Percentiles rank a stretch among this genome's conserved stretches.
phyloP scores from a whole-genome alignment of 2,113 vertebrate species.

The Notarius lentiginosus region DNA sequence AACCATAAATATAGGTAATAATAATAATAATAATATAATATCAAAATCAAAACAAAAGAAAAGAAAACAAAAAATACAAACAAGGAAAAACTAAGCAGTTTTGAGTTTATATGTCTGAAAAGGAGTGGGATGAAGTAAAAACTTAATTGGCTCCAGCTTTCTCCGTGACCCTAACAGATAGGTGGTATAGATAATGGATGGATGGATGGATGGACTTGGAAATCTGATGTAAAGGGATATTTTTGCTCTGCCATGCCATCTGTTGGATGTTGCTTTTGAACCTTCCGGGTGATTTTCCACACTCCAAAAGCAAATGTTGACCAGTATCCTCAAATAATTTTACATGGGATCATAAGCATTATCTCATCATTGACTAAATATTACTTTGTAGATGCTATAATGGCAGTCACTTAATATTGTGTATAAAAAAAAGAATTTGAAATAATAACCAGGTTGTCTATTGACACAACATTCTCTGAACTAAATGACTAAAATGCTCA shows the following conservation, averaged over 20 bases:
- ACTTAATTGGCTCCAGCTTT: too few species aligned
- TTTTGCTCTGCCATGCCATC: background rate
- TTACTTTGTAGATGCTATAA: background rate
- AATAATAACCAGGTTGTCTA: background rate
- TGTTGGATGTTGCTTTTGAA: background rate
- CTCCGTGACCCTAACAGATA: too few species aligned
- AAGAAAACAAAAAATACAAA: too few species aligned
- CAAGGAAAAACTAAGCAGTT: too few species aligned
- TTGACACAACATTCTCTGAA: background rate
- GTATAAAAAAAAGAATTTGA: background rate
- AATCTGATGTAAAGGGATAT: background rate
- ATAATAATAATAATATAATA: too few species aligned
- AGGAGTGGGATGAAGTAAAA: too few species aligned
- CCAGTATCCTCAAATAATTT: background rate
- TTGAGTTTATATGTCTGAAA: too few species aligned
- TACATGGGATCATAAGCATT: background rate
- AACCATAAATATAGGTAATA: too few species aligned
- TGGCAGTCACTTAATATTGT: background rate
- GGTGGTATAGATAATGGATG: too few species aligned
- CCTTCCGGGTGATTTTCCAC: background rate
- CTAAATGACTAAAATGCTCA: conserved; percentile 1
- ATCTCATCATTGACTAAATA: background rate
- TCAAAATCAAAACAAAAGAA: too few species aligned
- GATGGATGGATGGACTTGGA: background rate
- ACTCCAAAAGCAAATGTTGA: background rate